Percentiles rank a stretch among this genome's conserved stretches.
Conservation (phyloP, 2,113 vertebrate species). For the Alectura lathami region DNA sequence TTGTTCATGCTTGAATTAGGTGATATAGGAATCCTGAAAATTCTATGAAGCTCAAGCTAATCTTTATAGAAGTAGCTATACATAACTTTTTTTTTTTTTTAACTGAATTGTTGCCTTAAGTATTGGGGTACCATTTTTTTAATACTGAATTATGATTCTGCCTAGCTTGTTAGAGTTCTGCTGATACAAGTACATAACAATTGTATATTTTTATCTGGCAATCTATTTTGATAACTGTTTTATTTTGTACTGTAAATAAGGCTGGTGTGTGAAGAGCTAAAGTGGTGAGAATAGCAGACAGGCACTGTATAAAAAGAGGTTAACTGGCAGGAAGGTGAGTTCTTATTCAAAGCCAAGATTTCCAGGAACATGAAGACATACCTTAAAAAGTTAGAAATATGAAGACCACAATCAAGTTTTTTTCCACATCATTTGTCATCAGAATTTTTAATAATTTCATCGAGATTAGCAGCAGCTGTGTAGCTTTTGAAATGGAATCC, state of each 20-base stretch:
- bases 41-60: neutral
- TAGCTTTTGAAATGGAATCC: neutral
- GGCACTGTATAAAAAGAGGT: neutral
- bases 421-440: neutral
- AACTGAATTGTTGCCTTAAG: neutral
- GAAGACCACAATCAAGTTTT: neutral
- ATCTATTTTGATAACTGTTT: neutral
- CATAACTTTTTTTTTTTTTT: too few relatives aligned
- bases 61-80: too few relatives aligned
- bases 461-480: neutral
- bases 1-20: neutral
- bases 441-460: neutral
- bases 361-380: neutral
- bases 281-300: neutral
- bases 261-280: neutral
- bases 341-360: neutral
- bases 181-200: neutral
- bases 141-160: neutral
- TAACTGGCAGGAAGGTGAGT: neutral
- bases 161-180: neutral
- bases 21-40: neutral
- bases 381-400: neutral
- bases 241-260: neutral
- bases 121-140: neutral
- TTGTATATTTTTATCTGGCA: neutral